These are phyloP conservation scores for Aplidium turbinatum DNA, from an alignment of 23 tunicate genomes.

Conservation along the genomic window DNA sequence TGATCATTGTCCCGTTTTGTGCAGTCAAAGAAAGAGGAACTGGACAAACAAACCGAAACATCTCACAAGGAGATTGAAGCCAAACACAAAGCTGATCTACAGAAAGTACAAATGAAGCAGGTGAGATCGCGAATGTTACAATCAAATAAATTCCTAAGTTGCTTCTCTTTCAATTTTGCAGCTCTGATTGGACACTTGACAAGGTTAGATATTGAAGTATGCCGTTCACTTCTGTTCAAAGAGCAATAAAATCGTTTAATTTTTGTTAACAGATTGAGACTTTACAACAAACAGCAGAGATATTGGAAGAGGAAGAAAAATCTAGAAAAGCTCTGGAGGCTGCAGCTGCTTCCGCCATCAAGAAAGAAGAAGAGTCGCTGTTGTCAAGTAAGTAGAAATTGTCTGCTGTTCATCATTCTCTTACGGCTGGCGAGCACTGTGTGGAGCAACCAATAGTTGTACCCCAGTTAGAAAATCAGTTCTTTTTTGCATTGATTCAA, in stretches of 20 bases:
- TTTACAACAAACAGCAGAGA: slow-evolving; percentile 25
- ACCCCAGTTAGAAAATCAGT: too few species aligned
- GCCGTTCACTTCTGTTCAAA: too few species aligned
- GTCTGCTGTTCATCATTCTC: too few species aligned
- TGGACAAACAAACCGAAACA: slow-evolving; percentile 35
- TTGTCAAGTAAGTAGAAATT: too few species aligned
- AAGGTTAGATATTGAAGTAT: too few species aligned
- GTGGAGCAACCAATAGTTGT: not conserved
- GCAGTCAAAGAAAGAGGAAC: slow-evolving; percentile 66
- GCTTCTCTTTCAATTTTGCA: too few species aligned
- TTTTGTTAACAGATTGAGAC: slow-evolving; percentile 1
- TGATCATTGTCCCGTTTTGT: not conserved
- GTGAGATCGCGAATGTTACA: slow-evolving; percentile 12
- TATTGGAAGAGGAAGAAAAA: slow-evolving; percentile 19
- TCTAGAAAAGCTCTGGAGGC: not conserved
- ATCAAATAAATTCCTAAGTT: too few species aligned
- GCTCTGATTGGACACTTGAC: too few species aligned
- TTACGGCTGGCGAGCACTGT: too few species aligned
- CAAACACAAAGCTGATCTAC: slow-evolving; percentile 70
- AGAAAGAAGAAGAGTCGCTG: slow-evolving; percentile 8
- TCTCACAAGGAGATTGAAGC: slow-evolving; percentile 57
- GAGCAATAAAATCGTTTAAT: not conserved
- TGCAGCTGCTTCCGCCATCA: not conserved
- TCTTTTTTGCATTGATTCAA: too few species aligned
- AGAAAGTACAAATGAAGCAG: slow-evolving; percentile 78